Conservation (phyloP, 1,140 invertebrate genomes). For the Drosophila tani region DNA sequence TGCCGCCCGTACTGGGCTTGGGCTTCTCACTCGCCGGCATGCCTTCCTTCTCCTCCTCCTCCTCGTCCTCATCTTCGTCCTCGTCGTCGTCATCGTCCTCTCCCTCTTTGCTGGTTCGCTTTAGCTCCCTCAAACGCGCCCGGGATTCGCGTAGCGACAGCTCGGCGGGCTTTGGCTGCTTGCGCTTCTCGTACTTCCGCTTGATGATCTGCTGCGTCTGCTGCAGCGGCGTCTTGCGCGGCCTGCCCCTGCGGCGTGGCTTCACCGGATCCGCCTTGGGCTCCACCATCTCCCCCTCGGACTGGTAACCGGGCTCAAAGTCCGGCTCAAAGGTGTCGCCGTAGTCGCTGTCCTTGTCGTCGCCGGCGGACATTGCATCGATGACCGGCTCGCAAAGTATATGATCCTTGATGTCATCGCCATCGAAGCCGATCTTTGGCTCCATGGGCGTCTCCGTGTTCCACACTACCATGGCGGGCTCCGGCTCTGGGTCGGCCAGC, state of each 20-base stretch:
- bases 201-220: conserved; percentile 45
- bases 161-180: conserved; percentile 18
- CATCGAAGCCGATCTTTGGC: conserved; percentile 48
- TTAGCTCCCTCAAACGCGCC: conserved; percentile 52
- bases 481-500: conserved; percentile 58
- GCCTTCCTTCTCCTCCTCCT: background rate
- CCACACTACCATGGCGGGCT: conserved; percentile 66
- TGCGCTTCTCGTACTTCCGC: conserved; percentile 40
- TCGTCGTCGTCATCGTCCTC: background rate
- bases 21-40: background rate
- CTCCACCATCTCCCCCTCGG: background rate
- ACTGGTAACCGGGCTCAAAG: conserved; percentile 15
- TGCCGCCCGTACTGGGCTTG: conserved; percentile 5
- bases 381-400: conserved; percentile 73
- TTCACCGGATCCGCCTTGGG: conserved; percentile 21
- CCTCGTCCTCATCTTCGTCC: background rate
- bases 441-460: conserved; percentile 62
- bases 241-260: conserved; percentile 26
- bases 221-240: conserved; percentile 31
- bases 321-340: conserved; percentile 41
- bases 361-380: conserved; percentile 46
- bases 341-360: conserved; percentile 20
- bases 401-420: conserved; percentile 65
- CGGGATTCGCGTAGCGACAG: conserved; percentile 48
- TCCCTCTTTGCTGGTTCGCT: conserved; percentile 14